Base-by-base conservation (phyloP, 2,797 vertebrate genomes). In the Muscicapa striata region DNA sequence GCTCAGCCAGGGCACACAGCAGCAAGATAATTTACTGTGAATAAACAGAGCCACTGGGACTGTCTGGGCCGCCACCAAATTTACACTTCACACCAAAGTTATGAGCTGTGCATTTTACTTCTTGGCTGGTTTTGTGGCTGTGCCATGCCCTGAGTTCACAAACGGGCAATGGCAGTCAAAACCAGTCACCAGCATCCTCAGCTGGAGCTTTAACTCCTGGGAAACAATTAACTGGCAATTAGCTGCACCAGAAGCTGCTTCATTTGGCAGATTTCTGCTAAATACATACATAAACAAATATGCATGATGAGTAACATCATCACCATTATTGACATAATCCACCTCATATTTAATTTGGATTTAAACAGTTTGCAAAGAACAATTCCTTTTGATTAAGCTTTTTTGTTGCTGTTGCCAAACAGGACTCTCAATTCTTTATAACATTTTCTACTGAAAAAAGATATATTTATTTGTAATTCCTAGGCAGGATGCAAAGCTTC, bases 331-430 rank as follows among this genome's bases (percentile, higher is more conserved):
- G 29, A 57, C 3, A 5, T 55, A 67, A 57, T 46, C 40, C 81
- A 79, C 32, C 34, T 91, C 23, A 13, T 84, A 26, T 62, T 93
- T 85, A 59, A 75, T 79, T 89, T 75, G 41, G 30, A 82, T 73
- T 89, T 74, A 82, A 90, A 49, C 41, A 29, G 13, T 84, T 88
- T 68, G 30, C 61, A 72, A 86, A 88, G 51, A 40, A 81, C 2
- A 1, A 9, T 89, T 73, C 70, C 46, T 90, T 69, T 82, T 78
- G 62, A 73, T 74, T 40, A 75, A 27, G 15, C 7, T 26, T 79
- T 83, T 52, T 61, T 75, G 6, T 67, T 76, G 45, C 82, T 85
- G 17, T 29, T 89, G 34, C 63, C 77, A 73, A 85, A 83, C n/a
- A 58, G 43, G 74, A 88, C 83, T 74, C 54, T 92, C 49, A 51